Evolutionary conservation across 1,140 invertebrate species (phyloP), one percentile per base, ranked within the genome.

Genomic region (Zaprionus nigranus): DNA sequence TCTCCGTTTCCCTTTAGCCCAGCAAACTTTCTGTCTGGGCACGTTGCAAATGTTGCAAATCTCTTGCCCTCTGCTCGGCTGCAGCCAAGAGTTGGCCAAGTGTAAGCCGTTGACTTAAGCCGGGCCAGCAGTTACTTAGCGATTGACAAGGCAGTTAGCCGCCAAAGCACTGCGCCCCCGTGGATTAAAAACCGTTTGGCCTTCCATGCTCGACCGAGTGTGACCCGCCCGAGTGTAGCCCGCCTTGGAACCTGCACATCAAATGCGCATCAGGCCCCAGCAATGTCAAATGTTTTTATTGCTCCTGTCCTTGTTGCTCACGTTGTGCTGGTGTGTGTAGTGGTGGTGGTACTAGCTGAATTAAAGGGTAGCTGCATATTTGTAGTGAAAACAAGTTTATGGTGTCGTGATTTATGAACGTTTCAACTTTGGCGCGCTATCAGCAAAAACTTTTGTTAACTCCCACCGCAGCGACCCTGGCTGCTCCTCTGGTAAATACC

Each of bases 351-450:
- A 15, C n/a, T 13, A 26, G 49, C 15, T 7, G 66, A 60, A 64
- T 75, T 71, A 75, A 59, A 17, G 61, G 28, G 46, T 22, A 17
- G 59, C 71, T 81, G 84, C 78, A 90, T 85, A 82, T 90, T 90
- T 90, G 74, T 82, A 90, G 75, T 74, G 82, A 82, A 80, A 85
- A 85, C 73, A 85, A 90, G 66, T 90, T 90, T 79, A 72, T 90
- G 86, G 85, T 90, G 85, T 90, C 76, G 85, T 90, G 85, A 90
- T 90, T 90, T 90, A 90, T 90, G 85, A 85, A 82, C 85, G 81
- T 90, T 90, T 79, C 81, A 90, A 90, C 85, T 90, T 90, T 90
- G 78, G 69, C 79, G 88, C 85, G 85, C 81, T 90, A 90, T 90
- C 85, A 82, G 85, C 79, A 79, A 82, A 90, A 90, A 78, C 65